phyloP scores from a whole-genome alignment of 2,888 invertebrate genomes.

The Thera britannica region DNA sequence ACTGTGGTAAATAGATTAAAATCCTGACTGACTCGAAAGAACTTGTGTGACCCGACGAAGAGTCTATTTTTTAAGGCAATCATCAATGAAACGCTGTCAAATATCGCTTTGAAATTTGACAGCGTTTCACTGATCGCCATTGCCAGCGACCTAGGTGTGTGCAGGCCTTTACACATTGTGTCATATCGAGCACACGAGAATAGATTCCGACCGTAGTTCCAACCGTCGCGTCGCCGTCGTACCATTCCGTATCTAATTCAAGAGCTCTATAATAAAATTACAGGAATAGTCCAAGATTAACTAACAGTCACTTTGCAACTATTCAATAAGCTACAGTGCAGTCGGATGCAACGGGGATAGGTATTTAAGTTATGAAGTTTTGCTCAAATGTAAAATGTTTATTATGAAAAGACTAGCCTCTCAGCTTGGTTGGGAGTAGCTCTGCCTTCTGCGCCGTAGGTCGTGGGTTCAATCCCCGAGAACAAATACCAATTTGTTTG shows the following conservation, averaged over 20 bases:
- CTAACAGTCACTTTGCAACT: slow-evolving; percentile 73
- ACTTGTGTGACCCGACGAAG: no score
- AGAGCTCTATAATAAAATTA: slow-evolving; percentile 23
- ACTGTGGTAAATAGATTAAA: no score
- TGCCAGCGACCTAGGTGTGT: no score
- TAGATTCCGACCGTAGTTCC: neutral
- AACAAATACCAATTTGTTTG: no score
- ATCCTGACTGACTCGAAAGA: no score
- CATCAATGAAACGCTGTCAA: no score
- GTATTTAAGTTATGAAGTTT: neutral
- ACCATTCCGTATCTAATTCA: slow-evolving; percentile 29
- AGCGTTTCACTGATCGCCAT: no score
- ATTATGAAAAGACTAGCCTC: neutral
- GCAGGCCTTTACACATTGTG: no score
- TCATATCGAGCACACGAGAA: slow-evolving; percentile 1
- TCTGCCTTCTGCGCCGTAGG: neutral
- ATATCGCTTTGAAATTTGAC: no score
- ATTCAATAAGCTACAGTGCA: slow-evolving; percentile 54
- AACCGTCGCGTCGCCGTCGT: slow-evolving; percentile 6
- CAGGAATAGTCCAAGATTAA: slow-evolving; percentile 53
- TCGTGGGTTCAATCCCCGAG: no score
- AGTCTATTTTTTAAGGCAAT: no score
- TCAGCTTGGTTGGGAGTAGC: neutral
- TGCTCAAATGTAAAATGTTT: neutral
- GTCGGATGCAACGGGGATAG: slow-evolving; percentile 33